Evolutionary conservation across 2,888 invertebrate species (phyloP).

Genomic region (Orchesella flavescens): DNA sequence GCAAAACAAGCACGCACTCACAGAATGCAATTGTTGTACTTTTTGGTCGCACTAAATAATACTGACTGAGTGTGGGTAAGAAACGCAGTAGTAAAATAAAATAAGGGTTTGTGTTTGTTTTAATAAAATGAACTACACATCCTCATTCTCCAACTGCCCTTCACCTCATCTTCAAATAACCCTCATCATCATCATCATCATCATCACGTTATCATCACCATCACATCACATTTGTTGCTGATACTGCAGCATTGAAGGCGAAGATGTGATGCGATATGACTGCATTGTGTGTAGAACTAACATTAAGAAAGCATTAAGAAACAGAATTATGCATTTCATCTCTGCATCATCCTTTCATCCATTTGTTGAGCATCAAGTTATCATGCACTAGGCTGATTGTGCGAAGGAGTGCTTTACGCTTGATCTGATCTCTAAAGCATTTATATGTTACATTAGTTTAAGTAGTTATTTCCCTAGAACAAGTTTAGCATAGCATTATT

Average conservation of each 20-base stretch:
- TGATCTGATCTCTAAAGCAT: not conserved
- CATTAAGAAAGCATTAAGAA: not conserved
- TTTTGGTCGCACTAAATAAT: not conserved
- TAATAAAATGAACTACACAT: not conserved
- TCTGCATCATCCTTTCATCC: not conserved
- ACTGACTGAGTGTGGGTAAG: not conserved
- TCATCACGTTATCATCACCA: not conserved
- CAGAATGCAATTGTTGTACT: not conserved
- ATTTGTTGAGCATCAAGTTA: not conserved
- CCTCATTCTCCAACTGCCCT: constrained; percentile 29
- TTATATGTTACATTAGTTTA: not conserved
- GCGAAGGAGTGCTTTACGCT: no score
- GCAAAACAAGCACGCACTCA: constrained; percentile 27
- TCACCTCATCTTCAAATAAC: constrained; percentile 45
- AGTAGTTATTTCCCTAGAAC: not conserved
- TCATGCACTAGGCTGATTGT: no score
- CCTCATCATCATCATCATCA: constrained; percentile 14
- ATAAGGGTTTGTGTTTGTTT: not conserved
- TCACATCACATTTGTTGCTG: not conserved
- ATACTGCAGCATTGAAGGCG: not conserved
- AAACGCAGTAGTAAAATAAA: not conserved
- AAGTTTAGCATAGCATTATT: not conserved
- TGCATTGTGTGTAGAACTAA: not conserved
- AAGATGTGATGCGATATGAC: not conserved
- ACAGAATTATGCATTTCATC: not conserved